Conservation (phyloP, 2,113 vertebrate genomes). For the Urocynchramus pylzowi region DNA sequence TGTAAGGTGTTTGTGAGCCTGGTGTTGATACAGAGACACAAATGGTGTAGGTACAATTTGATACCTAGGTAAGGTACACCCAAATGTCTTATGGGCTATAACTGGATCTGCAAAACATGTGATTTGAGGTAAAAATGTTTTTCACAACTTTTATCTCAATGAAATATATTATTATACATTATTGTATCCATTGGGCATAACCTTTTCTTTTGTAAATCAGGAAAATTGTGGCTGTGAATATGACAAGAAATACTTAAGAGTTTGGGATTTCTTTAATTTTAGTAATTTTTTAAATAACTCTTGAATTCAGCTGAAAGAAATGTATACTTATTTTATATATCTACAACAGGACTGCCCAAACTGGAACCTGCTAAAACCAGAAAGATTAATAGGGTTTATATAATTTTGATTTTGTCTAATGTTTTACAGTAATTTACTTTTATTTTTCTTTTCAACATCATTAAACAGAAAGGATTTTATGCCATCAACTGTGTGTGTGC, state of each 20-base stretch:
- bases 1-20: not conserved
- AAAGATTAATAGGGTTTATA: not conserved
- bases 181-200: not conserved
- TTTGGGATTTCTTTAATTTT: not conserved
- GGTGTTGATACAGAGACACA: not conserved
- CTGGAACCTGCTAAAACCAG: not conserved
- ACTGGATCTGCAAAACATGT: not conserved
- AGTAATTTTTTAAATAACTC: not conserved
- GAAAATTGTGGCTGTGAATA: not conserved
- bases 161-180: not conserved
- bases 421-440: not conserved
- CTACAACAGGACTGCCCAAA: not conserved
- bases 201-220: not conserved
- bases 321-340: accelerated
- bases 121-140: not conserved
- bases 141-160: not conserved
- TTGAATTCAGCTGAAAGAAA: not conserved
- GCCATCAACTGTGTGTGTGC: accelerated
- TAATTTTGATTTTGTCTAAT: not conserved
- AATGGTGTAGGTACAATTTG: not conserved
- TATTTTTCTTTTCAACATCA: not conserved
- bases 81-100: not conserved
- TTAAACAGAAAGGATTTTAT: not conserved
- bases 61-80: not conserved
- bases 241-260: not conserved